Evolutionary conservation across 2,888 invertebrate genomes (phyloP).

Genomic region (Ligdia adustata): DNA sequence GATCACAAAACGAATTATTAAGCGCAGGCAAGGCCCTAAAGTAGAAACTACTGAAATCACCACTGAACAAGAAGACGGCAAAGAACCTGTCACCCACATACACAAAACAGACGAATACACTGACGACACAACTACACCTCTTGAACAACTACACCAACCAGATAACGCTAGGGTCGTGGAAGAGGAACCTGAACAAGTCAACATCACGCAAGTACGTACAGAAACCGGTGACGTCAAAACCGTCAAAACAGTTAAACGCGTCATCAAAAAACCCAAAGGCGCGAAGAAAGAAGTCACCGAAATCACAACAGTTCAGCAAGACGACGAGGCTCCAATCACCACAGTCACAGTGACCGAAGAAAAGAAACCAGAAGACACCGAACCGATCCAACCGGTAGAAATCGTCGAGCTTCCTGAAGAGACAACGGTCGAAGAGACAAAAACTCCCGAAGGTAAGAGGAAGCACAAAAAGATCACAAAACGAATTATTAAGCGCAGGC

Average conservation of each 20-base stretch:
- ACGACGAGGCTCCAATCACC: slow-evolving; percentile 36
- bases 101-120: slow-evolving; percentile 44
- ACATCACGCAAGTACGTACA: slow-evolving; percentile 46
- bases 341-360: slow-evolving; percentile 19
- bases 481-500: slow-evolving; percentile 50
- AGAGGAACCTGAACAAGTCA: slow-evolving; percentile 61
- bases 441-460: slow-evolving; percentile 47
- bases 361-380: slow-evolving; percentile 1
- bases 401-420: slow-evolving; percentile 49
- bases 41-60: slow-evolving; percentile 42
- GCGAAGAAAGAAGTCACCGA: slow-evolving; percentile 37
- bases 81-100: slow-evolving; percentile 23
- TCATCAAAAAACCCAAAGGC: slow-evolving; percentile 30
- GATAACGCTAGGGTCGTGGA: slow-evolving; percentile 33
- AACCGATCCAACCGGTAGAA: slow-evolving; percentile 33
- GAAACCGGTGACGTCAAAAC: slow-evolving; percentile 43
- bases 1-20: no score
- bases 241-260: slow-evolving; percentile 29
- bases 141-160: slow-evolving; percentile 24
- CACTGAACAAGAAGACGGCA: slow-evolving; percentile 45
- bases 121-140: slow-evolving; percentile 34
- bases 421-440: slow-evolving; percentile 37
- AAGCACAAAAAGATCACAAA: slow-evolving; percentile 49
- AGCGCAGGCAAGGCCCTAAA: no score
- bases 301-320: slow-evolving; percentile 35